These are phyloP conservation scores for Eudemis profundana DNA, from an alignment of 2,888 invertebrate species.

Conservation along the genomic window DNA sequence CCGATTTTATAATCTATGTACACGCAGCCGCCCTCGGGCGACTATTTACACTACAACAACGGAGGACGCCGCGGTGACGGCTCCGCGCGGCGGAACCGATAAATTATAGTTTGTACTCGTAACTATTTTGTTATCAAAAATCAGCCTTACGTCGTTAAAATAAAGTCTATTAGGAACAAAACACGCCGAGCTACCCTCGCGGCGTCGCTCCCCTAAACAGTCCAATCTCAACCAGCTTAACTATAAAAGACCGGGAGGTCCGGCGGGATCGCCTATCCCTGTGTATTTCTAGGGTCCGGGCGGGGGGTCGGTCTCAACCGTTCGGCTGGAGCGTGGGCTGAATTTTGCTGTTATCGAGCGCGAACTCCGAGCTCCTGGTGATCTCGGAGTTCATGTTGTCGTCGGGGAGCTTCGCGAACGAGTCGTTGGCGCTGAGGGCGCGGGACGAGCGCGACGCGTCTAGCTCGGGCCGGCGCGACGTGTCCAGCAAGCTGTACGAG, in stretches of 20 bases:
- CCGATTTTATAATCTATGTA: slow-evolving; percentile 50
- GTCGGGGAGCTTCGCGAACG: slow-evolving; percentile 74
- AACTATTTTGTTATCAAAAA: slow-evolving; percentile 70
- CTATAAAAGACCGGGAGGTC: slow-evolving; percentile 53
- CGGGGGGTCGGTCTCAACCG: slow-evolving; percentile 65
- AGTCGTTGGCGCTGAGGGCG: slow-evolving; percentile 52
- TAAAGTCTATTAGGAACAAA: slow-evolving; percentile 82
- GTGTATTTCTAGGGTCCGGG: slow-evolving; percentile 63
- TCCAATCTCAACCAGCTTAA: slow-evolving; percentile 69
- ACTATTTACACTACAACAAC: slow-evolving; percentile 66
- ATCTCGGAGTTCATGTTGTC: slow-evolving; percentile 81
- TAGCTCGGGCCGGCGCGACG: slow-evolving; percentile 58
- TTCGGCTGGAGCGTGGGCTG: slow-evolving; percentile 78
- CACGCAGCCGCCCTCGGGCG: slow-evolving; percentile 50
- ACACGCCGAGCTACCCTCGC: slow-evolving; percentile 75
- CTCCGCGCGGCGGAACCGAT: slow-evolving; percentile 54
- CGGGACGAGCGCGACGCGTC: slow-evolving; percentile 10
- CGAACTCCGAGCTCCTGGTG: slow-evolving; percentile 61
- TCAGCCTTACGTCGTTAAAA: slow-evolving; percentile 78
- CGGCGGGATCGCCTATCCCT: slow-evolving; percentile 75
- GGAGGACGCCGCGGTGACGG: slow-evolving; percentile 50
- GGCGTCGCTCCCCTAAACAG: slow-evolving; percentile 57
- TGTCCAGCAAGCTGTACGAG: slow-evolving; percentile 63
- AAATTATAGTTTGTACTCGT: slow-evolving; percentile 73
- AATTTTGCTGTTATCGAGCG: slow-evolving; percentile 72